These are phyloP conservation scores for Pangasius mekongensis DNA, from an alignment of 2,797 vertebrate genomes.

Conservation along the genomic window DNA sequence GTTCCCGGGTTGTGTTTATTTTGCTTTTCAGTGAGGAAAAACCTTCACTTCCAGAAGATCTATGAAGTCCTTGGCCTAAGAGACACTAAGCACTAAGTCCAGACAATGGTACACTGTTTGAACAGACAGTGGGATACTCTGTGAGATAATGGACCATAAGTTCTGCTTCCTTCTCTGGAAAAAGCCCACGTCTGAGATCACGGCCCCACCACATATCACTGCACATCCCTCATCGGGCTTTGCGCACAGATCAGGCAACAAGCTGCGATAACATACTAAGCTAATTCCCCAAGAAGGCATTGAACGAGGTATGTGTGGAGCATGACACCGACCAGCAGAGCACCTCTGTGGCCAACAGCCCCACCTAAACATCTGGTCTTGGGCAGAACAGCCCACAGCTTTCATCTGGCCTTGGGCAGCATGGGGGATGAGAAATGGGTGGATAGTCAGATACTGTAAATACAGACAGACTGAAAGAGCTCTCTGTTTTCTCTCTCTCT, in stretches of 20 bases:
- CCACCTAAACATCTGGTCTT: slow-evolving; percentile 61
- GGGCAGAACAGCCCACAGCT: slow-evolving; percentile 55
- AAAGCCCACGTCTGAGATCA: slow-evolving; percentile 50
- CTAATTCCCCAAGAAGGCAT: slow-evolving; percentile 38
- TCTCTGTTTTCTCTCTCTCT: slow-evolving; percentile 49
- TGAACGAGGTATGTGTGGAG: slow-evolving; percentile 27
- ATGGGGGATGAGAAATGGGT: slow-evolving; percentile 49
- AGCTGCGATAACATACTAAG: slow-evolving; percentile 50
- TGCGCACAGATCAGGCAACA: slow-evolving; percentile 23
- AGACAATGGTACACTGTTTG: slow-evolving; percentile 59
- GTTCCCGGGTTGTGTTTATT: slow-evolving; percentile 58
- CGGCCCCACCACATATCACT: slow-evolving; percentile 37
- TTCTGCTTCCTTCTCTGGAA: slow-evolving; percentile 40
- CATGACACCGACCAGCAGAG: slow-evolving; percentile 42
- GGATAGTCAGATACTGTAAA: slow-evolving; percentile 58
- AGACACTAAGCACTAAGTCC: slow-evolving; percentile 34
- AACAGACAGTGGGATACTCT: slow-evolving; percentile 55
- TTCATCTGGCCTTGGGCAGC: slow-evolving; percentile 59
- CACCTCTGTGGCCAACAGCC: slow-evolving; percentile 46
- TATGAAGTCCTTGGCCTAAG: slow-evolving; percentile 37
- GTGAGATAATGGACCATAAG: slow-evolving; percentile 49
- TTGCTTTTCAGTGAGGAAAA: slow-evolving; percentile 56
- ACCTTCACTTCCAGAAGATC: slow-evolving; percentile 44
- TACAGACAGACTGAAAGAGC: slow-evolving; percentile 53
- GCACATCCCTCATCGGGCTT: slow-evolving; percentile 19